Conservation (phyloP, 2,113 vertebrate species). For the Bambusicola thoracicus region DNA sequence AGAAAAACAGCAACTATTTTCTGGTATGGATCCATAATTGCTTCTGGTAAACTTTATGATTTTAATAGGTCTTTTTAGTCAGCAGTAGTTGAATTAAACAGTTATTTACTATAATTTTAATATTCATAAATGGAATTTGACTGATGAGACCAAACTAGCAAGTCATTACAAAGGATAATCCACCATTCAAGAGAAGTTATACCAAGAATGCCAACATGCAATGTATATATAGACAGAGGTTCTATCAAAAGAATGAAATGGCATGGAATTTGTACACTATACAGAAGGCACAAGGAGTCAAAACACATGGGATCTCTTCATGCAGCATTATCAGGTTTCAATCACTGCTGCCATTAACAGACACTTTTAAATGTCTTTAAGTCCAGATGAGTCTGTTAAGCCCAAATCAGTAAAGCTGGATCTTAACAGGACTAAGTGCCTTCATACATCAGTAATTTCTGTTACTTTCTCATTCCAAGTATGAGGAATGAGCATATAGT, state of each 20-base stretch:
- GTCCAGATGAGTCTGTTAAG: not conserved
- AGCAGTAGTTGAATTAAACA: not conserved
- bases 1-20: not conserved
- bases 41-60: slow-evolving; percentile 29
- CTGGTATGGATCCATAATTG: slow-evolving; percentile 37
- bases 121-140: not conserved
- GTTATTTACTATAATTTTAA: not conserved
- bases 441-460: not conserved
- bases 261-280: not conserved
- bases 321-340: not conserved
- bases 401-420: not conserved
- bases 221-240: not conserved
- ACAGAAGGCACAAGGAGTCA: not conserved
- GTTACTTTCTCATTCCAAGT: not conserved
- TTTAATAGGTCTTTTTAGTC: not conserved
- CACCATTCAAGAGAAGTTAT: not conserved
- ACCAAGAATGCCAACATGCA: too few species aligned
- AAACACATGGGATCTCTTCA: not conserved
- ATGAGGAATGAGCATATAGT: not conserved
- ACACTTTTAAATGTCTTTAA: not conserved
- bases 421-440: not conserved
- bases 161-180: not conserved
- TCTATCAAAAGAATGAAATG: not conserved
- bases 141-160: not conserved
- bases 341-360: not conserved